These are phyloP conservation scores for Gnathonemus echidnorhynchus DNA, from an alignment of 2,113 vertebrate genomes.

Conservation along the genomic window DNA sequence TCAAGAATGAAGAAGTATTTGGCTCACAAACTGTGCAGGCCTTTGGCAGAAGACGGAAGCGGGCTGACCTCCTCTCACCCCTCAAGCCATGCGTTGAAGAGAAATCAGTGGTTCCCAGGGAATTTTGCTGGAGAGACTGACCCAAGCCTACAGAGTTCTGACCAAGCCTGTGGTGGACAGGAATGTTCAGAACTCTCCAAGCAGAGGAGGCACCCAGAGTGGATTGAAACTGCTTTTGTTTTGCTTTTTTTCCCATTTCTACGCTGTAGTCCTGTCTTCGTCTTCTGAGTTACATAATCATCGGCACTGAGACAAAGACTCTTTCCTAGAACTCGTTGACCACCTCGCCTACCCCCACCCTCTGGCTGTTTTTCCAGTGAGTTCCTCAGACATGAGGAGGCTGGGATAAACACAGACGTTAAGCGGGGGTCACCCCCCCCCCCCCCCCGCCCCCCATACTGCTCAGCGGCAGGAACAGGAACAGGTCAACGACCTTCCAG, in stretches of 20 bases:
- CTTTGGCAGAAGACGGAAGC: background rate
- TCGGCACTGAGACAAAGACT: background rate
- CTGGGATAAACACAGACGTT: background rate
- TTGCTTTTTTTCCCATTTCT: background rate
- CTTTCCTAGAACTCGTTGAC: background rate
- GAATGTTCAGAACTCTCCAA: background rate
- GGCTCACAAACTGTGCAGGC: background rate
- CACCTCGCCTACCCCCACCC: background rate
- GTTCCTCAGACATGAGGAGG: background rate
- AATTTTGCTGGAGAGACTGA: background rate
- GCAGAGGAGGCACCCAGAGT: background rate
- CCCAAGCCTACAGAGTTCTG: background rate
- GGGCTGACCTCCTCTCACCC: background rate
- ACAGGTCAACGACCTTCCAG: background rate
- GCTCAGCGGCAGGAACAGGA: background rate
- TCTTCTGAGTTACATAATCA: conserved; percentile 13
- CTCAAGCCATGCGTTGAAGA: background rate
- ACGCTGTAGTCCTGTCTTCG: background rate
- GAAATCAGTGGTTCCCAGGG: background rate
- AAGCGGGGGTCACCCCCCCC: background rate
- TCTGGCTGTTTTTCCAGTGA: background rate
- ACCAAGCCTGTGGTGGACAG: background rate
- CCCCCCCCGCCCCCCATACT: background rate
- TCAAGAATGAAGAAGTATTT: background rate
- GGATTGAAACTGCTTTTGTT: background rate